A percentile compares a stretch with the other conserved stretches of the same genome.
phyloP scores from a whole-genome alignment of 2,113 vertebrate genomes.

The Phalacrocorax pelagicus region DNA sequence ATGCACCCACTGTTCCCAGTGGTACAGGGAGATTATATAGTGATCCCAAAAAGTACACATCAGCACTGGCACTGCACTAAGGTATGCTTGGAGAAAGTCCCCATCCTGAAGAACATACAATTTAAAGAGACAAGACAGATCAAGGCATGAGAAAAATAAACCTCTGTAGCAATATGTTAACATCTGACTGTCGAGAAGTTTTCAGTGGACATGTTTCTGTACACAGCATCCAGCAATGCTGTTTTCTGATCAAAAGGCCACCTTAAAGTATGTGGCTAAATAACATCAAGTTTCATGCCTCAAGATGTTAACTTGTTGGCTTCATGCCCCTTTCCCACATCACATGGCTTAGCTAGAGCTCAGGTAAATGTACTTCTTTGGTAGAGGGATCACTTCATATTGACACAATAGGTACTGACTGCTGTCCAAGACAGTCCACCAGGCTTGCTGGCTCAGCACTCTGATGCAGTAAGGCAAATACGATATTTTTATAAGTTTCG shows the following conservation, averaged over 20 bases:
- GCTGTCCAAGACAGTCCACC: not conserved
- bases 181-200: not conserved
- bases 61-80: not conserved
- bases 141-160: not conserved
- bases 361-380: not conserved
- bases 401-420: not conserved
- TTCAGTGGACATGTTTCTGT: not conserved
- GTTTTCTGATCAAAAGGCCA: not conserved
- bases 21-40: not conserved
- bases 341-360: not conserved
- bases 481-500: not conserved
- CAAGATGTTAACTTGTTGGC: not conserved
- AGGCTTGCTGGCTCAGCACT: not conserved
- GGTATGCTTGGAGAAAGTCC: not conserved
- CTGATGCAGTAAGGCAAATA: not conserved
- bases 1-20: accelerated
- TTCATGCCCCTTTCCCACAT: not conserved
- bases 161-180: not conserved
- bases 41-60: not conserved
- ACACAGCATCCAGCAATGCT: not conserved
- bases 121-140: not conserved
- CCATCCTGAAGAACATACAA: not conserved
- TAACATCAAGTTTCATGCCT: not conserved
- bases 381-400: not conserved
- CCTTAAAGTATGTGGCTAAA: not conserved